Base-by-base conservation (phyloP, 1,140 invertebrate genomes). In the Leptonema lineaticorne region DNA sequence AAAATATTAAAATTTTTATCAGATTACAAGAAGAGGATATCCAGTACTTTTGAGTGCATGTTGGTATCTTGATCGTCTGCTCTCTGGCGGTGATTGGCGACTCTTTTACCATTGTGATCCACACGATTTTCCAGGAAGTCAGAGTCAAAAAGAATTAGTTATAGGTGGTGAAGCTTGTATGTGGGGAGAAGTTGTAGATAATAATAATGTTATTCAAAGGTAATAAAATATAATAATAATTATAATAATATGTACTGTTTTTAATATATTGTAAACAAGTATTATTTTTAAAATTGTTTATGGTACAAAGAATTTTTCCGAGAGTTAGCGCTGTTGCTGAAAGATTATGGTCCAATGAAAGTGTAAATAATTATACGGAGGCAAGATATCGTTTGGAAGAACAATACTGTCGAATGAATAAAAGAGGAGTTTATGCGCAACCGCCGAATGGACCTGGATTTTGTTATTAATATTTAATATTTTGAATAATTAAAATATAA, bases 81-180 rank as follows among this genome's bases (percentile, higher is more conserved):
- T 41, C 1, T 84, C 83, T 24, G 90, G 90, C 20, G 84, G 85
- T 2, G 91, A 94, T 76, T 96, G 93, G 93, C 64, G 76, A 1
- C 85, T 88, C 26, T 94, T 85, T 75, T 96, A 96, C 76, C 68
- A 75, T 2, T 90, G 89, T 70, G 92, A 96, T 74, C 93, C 93
- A 0, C 78, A 86, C 0, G 77, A 86, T 63, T 92, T 86, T 72
- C 59, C 70, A 5, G 75, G 77, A 22, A 79, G 72, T 68, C 77
- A 71, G 5, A 72, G 74, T 20, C 78, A 84, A 73, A 83, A 83
- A 58, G 72, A 76, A 63, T 74, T 86, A 18, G 83, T 92, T 50
- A 69, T 95, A 14, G 94, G 95, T 6, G 95, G 95, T 0, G 94
- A 96, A 78, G 90, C 92, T 2, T 94, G 92, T 73, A 92, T 97